Conservation (phyloP, 2,888 invertebrate species). For the Pammene aurita region DNA sequence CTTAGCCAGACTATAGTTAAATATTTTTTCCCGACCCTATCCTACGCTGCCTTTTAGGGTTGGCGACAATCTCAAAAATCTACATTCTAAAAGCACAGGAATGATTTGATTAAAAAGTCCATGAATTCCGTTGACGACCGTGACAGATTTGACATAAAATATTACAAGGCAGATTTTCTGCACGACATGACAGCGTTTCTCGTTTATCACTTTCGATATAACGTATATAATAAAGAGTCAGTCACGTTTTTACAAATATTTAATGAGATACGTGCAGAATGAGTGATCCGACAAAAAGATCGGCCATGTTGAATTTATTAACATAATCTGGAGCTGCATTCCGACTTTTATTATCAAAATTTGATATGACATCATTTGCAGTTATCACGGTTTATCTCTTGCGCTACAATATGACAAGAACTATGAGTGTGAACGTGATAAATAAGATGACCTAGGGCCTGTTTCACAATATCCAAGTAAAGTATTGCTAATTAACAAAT, state of each 20-base stretch:
- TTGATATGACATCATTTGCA: too few species aligned
- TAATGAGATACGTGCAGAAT: not conserved
- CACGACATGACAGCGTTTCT: not conserved
- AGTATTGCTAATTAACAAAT: too few species aligned
- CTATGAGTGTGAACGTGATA: too few species aligned
- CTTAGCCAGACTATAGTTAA: too few species aligned
- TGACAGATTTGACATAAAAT: constrained; percentile 5
- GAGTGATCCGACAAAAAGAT: not conserved
- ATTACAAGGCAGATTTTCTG: not conserved
- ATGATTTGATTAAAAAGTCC: constrained; percentile 34
- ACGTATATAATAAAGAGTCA: not conserved
- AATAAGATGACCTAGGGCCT: too few species aligned
- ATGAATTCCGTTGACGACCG: constrained; percentile 7
- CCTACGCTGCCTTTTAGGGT: not conserved
- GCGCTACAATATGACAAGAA: too few species aligned
- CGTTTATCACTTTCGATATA: not conserved
- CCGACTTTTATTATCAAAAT: too few species aligned
- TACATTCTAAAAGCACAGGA: constrained; percentile 20
- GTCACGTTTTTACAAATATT: not conserved
- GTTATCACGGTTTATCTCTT: too few species aligned
- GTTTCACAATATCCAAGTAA: too few species aligned
- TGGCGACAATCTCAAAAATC: constrained; percentile 19
- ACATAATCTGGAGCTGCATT: not conserved
- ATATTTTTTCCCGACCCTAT: too few species aligned
- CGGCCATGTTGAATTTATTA: too few species aligned